phyloP scores from a whole-genome alignment of 2,797 vertebrate species.

The Merluccius polli region DNA sequence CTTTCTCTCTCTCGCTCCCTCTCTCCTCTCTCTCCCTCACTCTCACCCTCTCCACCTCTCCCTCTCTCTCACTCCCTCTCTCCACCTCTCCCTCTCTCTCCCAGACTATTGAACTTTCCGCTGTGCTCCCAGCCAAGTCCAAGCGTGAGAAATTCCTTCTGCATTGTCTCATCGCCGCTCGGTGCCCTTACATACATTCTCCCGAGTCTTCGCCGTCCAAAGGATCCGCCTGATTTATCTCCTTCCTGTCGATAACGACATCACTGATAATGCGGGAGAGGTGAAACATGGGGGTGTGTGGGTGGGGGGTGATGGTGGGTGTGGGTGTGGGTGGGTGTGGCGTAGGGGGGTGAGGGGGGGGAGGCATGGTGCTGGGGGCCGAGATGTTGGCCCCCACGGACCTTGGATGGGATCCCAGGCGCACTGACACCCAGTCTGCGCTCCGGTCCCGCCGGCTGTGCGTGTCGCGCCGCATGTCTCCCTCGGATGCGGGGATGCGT shows the following conservation, averaged over 20 bases:
- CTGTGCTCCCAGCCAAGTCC: conserved; percentile 11
- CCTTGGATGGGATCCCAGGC: conserved; percentile 49
- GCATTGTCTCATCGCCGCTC: conserved; percentile 19
- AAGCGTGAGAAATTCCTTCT: conserved; percentile 35
- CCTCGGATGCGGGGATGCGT: conserved; percentile 37
- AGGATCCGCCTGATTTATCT: conserved; percentile 52
- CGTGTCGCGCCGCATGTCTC: too few relatives aligned
- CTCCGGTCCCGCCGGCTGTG: too few relatives aligned
- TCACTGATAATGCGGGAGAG: conserved; percentile 58
- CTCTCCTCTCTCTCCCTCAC: not conserved
- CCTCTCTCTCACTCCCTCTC: too few relatives aligned
- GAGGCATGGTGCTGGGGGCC: too few relatives aligned
- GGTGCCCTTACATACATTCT: conserved; percentile 38
- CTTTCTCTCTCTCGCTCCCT: too few relatives aligned
- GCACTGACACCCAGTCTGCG: too few relatives aligned
- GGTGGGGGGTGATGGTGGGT: too few relatives aligned
- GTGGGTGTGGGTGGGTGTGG: too few relatives aligned
- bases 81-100: too few relatives aligned
- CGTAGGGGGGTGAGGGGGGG: too few relatives aligned
- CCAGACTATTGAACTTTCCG: not conserved
- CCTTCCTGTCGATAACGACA: conserved; percentile 52
- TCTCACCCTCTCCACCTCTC: not conserved
- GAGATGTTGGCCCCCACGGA: conserved; percentile 30
- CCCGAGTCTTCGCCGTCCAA: conserved; percentile 31
- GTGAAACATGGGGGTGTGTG: conserved; percentile 52